Conservation (phyloP, 2,797 vertebrate species). For the Choloepus didactylus region DNA sequence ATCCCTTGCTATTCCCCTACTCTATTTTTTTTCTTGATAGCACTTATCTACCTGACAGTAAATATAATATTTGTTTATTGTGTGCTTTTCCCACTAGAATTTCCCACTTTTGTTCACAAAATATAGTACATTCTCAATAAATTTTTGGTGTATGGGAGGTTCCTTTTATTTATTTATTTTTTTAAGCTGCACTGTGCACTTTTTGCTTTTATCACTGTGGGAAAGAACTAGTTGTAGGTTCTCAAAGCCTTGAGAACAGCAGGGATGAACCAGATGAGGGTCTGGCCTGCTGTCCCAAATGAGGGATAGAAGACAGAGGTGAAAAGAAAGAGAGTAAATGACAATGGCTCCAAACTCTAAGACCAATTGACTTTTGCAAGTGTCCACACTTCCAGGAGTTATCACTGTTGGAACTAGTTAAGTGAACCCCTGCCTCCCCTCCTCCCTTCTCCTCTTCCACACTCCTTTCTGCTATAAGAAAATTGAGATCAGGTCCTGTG, state of each 20-base stretch:
- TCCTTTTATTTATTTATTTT: not conserved
- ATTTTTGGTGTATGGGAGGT: not conserved
- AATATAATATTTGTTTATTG: not conserved
- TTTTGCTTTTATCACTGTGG: not conserved
- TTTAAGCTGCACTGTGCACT: not conserved
- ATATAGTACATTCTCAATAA: not conserved
- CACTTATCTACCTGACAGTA: not conserved
- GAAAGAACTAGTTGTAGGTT: not conserved
- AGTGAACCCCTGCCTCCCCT: not conserved
- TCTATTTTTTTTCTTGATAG: not conserved
- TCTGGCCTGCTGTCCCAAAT: not conserved
- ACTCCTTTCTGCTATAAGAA: not conserved
- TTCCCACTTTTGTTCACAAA: constrained; percentile 16
- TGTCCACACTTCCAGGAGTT: not conserved
- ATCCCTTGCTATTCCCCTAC: not conserved
- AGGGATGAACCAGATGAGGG: not conserved
- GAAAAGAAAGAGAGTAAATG: not conserved
- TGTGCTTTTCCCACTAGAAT: not conserved
- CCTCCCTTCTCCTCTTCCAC: not conserved
- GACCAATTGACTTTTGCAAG: not conserved
- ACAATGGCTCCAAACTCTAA: not conserved
- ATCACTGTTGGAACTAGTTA: not conserved
- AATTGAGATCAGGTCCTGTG: not conserved
- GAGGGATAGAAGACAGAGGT: not conserved
- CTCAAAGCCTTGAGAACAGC: not conserved